These are phyloP conservation scores for Taurulus bubalis DNA, from an alignment of 2,113 vertebrate genomes.

Conservation along the genomic window DNA sequence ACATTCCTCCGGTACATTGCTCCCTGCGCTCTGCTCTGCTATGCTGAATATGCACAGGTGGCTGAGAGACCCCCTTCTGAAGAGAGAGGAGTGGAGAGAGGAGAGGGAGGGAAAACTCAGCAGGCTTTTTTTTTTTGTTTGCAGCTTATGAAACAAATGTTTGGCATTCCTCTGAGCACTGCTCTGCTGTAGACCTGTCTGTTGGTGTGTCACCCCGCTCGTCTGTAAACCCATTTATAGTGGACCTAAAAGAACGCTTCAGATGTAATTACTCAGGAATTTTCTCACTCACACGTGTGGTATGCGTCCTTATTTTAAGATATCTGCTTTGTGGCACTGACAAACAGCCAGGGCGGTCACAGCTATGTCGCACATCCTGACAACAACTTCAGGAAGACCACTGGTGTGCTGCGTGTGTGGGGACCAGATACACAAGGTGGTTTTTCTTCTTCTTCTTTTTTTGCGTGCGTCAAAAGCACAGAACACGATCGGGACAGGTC, in stretches of 20 bases:
- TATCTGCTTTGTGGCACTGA: constrained; percentile 56
- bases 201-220: constrained; percentile 45
- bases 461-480: background rate
- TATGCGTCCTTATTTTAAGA: constrained; percentile 67
- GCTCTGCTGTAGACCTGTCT: constrained; percentile 77
- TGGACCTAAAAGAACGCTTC: constrained; percentile 47
- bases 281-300: constrained; percentile 69
- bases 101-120: constrained; percentile 66
- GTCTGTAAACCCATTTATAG: constrained; percentile 69
- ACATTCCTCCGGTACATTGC: constrained; percentile 71
- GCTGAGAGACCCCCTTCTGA: constrained; percentile 63
- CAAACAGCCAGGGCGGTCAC: constrained; percentile 37
- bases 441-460: background rate
- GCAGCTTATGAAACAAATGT: constrained; percentile 78
- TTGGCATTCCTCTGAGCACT: constrained; percentile 76
- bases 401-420: constrained; percentile 25
- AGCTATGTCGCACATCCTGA: constrained; percentile 55
- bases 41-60: constrained; percentile 81
- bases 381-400: constrained; percentile 38
- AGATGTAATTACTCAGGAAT: constrained; percentile 73
- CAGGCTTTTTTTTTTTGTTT: constrained; percentile 43
- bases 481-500: constrained; percentile 16
- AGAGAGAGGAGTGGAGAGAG: constrained; percentile 40
- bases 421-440: constrained; percentile 17
- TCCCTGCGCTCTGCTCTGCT: constrained; percentile 65